Evolutionary conservation across 2,888 invertebrate genomes (phyloP), one percentile per base, ranked within the genome.

Genomic region (Dicyrtoma fusca): DNA sequence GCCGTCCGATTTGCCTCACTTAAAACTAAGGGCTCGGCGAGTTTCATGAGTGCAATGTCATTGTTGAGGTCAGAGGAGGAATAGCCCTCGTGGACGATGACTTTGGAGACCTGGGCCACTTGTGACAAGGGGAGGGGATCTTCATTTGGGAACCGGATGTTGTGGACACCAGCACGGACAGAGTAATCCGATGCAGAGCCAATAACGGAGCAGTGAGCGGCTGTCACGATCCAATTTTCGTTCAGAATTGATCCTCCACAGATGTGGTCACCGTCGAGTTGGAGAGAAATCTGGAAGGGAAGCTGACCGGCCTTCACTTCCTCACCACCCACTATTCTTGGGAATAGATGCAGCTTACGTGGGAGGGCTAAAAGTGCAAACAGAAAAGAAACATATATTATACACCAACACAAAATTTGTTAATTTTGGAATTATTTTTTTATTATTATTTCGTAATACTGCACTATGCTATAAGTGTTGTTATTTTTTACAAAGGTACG

Each of bases 161-260:
- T 69, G 47, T 69, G 42, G 17, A 44, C n/a, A n/a, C 69, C 69
- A n/a, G 69, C 69, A 4, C 42, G 69, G n/a, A 69, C 42, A 1
- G 23, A 19, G 65, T 53, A 72, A 25, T 4, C 6, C 8, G 5
- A 23, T 11, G 62, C 26, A 3, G 17, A 8, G 10, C 55, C 55
- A 19, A 42, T 4, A 6, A 42, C 61, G 59, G 57, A 44, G 44
- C 72, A 72, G 17, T 72, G 72, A 26, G 57, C 72, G 11, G 72
- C 72, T 17, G 72, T 66, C 5, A 72, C 72, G 57, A 72, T 64
- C 57, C 64, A 64, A 14, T 44, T 17, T 10, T 49, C 57, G 25
- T 51, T 47, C n/a, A 47, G 19, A 23, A 72, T 72, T 23, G 72
- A 72, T 19, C 66, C 72, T 5, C 72, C 72, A 34, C 72, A 72